These are phyloP conservation scores for Gymnoscelis rufifasciata DNA, from an alignment of 2,888 invertebrate species.

Conservation along the genomic window DNA sequence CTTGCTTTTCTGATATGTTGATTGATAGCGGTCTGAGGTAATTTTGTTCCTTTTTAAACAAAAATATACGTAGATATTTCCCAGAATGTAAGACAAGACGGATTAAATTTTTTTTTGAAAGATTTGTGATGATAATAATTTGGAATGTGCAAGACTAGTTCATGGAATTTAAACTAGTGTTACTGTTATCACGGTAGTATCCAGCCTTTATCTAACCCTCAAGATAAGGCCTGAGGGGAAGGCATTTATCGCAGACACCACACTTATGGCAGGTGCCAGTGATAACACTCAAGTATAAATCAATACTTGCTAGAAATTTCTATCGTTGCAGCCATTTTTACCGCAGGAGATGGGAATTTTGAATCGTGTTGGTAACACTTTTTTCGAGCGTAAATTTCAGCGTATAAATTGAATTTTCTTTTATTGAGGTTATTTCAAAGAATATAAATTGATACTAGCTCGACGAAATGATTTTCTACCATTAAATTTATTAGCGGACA, in stretches of 20 bases:
- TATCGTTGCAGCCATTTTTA: constrained; percentile 21
- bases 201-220: background rate
- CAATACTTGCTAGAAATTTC: constrained; percentile 57
- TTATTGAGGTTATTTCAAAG: no score
- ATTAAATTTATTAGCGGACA: no score
- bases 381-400: background rate
- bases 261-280: constrained; percentile 56
- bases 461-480: no score
- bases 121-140: no score
- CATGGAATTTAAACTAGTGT: background rate
- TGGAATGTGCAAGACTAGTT: background rate
- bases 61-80: no score
- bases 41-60: no score
- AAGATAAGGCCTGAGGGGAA: constrained; percentile 52
- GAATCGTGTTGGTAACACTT: background rate
- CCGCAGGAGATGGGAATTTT: no score
- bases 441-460: no score
- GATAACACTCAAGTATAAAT: constrained; percentile 68
- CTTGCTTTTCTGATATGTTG: constrained; percentile 36
- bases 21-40: constrained; percentile 13
- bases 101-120: no score
- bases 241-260: constrained; percentile 54
- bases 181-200: background rate
- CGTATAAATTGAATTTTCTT: no score
- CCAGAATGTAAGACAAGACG: no score